phyloP scores from a whole-genome alignment of 2,113 vertebrate species.

The Ptilonorhynchus violaceus region DNA sequence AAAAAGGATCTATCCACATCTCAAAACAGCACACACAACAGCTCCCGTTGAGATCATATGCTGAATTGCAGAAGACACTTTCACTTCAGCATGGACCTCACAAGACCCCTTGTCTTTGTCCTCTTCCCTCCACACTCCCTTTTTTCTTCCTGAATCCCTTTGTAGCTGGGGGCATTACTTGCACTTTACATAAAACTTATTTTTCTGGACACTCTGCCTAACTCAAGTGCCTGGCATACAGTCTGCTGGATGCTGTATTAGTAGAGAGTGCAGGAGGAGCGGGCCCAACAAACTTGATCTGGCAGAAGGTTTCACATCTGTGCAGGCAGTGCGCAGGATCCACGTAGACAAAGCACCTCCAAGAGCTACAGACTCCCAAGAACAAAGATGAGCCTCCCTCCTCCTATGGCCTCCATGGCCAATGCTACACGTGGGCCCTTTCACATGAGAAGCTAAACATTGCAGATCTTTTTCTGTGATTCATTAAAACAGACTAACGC shows the following conservation, averaged over 20 bases:
- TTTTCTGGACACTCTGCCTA: not conserved
- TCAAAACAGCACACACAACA: not conserved
- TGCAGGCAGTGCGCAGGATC: accelerated
- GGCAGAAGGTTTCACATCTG: not conserved
- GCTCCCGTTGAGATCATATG: not conserved
- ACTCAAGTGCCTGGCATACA: accelerated
- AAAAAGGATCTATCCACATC: not conserved
- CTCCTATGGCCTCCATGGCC: not conserved
- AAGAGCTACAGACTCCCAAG: not conserved
- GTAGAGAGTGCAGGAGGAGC: not conserved
- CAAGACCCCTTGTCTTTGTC: not conserved
- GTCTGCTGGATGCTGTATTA: not conserved
- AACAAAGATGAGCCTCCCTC: not conserved
- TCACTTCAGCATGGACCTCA: not conserved
- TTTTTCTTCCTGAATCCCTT: not conserved
- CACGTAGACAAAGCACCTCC: not conserved
- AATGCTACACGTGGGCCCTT: not conserved
- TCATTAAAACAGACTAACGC: not conserved
- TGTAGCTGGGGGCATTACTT: not conserved
- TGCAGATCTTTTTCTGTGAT: not conserved
- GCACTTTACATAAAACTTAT: not conserved
- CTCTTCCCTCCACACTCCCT: accelerated
- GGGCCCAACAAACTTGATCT: not conserved
- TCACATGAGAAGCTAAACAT: not conserved
- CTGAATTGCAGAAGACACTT: not conserved